Base-by-base conservation (phyloP, 1,140 invertebrate species). In the Drosophila paulistorum region DNA sequence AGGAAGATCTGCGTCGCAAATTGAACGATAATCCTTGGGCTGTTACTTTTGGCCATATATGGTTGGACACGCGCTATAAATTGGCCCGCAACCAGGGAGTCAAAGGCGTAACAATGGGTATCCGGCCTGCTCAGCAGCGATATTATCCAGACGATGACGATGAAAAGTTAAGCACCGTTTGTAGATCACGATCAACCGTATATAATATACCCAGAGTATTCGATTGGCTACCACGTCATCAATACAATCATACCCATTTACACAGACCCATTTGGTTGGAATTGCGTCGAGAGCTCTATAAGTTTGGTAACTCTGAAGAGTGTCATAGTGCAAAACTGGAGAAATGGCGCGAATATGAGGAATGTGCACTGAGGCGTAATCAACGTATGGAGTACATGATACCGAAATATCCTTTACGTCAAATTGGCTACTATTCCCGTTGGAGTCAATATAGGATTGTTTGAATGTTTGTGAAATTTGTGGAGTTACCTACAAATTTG, bases 321-420 rank as follows among this genome's bases (percentile, higher is more conserved):
- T 61, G 59, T 41, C 59, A 61, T 11, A 3, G 26, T 1, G 13
- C 11, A 2, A n/a, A 11, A 9, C 7, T 23, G 35, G 37, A 41
- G 7, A 9, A 20, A 2, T 61, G 59, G 59, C 13, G 37, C 1
- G 11, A n/a, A 2, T 61, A 61, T 26, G n/a, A 61, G 2, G 26
- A 64, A 1, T 64, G 62, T 30, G 42, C 62, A 14, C 9, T 51
- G 17, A 9, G 20, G 7, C 62, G 62, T 10, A 33, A 64, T n/a
- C 20, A 26, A 45, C 62, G 62, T 10, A 54, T 65, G 63, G 63
- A 65, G 5, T 63, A 68, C 14, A 20, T 63, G 33, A 68, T 68
- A n/a, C 59, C 59, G 0, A 51, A 41, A 9, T 68, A 68, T 42
- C 67, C 67, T 11, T n/a, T 68, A 14, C 45, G 54, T 23, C 67